Evolutionary conservation across 2,888 invertebrate genomes (phyloP).

Genomic region (Mimachlamys varia): DNA sequence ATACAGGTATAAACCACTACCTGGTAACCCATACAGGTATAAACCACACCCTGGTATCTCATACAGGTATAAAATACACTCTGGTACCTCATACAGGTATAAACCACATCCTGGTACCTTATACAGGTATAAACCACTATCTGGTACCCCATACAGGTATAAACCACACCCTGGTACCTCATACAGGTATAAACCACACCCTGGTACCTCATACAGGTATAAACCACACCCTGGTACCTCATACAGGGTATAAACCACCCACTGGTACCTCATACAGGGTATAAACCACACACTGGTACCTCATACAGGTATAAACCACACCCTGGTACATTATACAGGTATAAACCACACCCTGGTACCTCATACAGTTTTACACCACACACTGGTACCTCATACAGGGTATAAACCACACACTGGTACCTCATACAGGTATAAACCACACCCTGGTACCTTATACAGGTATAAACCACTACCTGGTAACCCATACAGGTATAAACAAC

Average conservation of each 20-base stretch:
- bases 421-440: not conserved
- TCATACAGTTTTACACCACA: no score
- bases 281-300: no score
- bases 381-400: no score
- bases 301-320: no score
- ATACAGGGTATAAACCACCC: no score
- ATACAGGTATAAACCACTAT: not conserved
- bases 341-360: no score
- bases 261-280: no score
- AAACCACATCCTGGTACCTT: not conserved
- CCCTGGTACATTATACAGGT: no score
- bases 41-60: not conserved
- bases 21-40: not conserved
- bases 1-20: not conserved
- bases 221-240: no score
- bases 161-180: not conserved
- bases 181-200: not conserved
- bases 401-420: no score
- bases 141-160: slow-evolving; percentile 24
- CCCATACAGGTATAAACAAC: not conserved
- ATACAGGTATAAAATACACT: not conserved
- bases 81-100: not conserved
- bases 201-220: not conserved
- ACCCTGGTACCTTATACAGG: slow-evolving; percentile 8
- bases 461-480: not conserved